phyloP scores from a whole-genome alignment of 2,888 invertebrate genomes.

The Ischnura elegans region DNA sequence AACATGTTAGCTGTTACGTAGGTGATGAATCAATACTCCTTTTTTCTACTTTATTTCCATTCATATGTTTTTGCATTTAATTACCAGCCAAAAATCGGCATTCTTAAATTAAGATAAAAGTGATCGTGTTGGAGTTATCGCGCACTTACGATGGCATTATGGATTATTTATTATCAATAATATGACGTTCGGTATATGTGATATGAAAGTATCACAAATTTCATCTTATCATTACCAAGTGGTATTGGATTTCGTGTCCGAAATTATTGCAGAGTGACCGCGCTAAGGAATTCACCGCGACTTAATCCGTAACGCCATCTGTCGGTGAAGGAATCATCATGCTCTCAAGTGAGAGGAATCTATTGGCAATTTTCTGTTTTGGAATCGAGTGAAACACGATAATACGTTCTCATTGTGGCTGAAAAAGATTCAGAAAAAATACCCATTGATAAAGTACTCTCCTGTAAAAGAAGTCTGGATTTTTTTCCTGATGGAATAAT shows the following conservation, averaged over 20 bases:
- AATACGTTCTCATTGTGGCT: not conserved
- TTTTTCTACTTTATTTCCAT: too few species aligned
- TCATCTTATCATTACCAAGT: not conserved
- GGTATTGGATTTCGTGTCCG: not conserved
- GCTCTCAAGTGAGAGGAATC: not conserved
- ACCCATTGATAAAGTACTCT: not conserved
- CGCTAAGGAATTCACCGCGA: not conserved
- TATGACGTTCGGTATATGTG: not conserved
- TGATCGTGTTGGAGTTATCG: too few species aligned
- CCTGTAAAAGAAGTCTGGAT: not conserved
- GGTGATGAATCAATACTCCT: too few species aligned
- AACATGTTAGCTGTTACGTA: too few species aligned
- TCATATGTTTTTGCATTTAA: too few species aligned
- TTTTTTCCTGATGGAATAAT: not conserved
- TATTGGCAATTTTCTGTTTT: not conserved
- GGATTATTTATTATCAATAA: too few species aligned
- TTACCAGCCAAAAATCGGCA: too few species aligned
- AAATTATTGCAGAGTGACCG: not conserved
- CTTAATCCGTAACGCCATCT: not conserved
- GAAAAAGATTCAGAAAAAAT: not conserved
- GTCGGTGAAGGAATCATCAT: not conserved
- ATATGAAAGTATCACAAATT: not conserved
- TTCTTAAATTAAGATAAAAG: too few species aligned
- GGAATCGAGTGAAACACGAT: not conserved
- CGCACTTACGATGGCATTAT: too few species aligned